Conservation (phyloP, 2,797 vertebrate species). For the Muscicapa comitata region DNA sequence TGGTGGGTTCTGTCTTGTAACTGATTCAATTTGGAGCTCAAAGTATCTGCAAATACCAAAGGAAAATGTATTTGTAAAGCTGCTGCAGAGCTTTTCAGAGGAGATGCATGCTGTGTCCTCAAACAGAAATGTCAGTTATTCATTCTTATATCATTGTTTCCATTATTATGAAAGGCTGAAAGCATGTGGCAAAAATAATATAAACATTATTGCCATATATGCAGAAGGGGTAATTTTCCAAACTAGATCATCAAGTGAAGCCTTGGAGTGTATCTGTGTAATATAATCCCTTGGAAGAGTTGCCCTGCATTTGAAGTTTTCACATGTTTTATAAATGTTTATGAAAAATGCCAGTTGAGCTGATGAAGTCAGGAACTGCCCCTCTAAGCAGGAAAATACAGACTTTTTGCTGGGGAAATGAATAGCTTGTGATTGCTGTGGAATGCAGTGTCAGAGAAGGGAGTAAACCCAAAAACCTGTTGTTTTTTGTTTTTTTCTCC, state of each 20-base stretch:
- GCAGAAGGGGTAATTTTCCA: slow-evolving; percentile 44
- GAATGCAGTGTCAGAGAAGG: neutral
- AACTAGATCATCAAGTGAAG: neutral
- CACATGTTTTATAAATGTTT: slow-evolving; percentile 1
- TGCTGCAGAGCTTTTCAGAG: neutral
- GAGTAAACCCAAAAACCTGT: neutral
- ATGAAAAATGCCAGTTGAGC: neutral
- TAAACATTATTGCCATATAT: slow-evolving; percentile 49
- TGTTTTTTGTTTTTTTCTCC: neutral
- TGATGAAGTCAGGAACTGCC: neutral
- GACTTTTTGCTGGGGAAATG: neutral
- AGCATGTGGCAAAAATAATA: slow-evolving; percentile 59
- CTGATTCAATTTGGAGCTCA: neutral
- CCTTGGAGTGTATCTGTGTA: slow-evolving; percentile 6
- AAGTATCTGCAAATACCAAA: neutral
- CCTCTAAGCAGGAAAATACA: neutral
- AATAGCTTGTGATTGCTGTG: neutral
- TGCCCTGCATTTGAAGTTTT: neutral
- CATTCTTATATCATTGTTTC: slow-evolving; percentile 60
- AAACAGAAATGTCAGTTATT: slow-evolving; percentile 55
- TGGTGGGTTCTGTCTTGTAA: neutral
- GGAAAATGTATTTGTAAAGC: neutral
- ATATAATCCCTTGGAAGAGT: neutral
- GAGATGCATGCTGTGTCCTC: slow-evolving; percentile 52
- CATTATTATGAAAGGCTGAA: slow-evolving; percentile 54